A percentile compares a stretch with the other conserved stretches of the same genome.
These are phyloP conservation scores for Acanthiza pusilla DNA, from an alignment of 2,797 vertebrate species.

Conservation along the genomic window DNA sequence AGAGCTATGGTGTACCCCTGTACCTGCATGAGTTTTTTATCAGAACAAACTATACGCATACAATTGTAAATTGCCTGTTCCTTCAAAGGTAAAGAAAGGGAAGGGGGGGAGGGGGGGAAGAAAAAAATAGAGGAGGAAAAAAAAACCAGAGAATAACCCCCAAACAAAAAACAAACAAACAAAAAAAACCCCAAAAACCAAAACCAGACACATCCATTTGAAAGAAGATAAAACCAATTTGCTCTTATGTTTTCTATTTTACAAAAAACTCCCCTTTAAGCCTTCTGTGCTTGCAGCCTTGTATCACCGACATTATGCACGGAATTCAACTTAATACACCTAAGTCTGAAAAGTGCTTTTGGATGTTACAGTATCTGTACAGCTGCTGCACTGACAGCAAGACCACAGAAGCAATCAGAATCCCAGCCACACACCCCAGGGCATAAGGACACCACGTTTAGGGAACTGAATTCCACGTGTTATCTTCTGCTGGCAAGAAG, in stretches of 20 bases:
- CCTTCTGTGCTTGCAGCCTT: not conserved
- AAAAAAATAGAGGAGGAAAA: too few species aligned
- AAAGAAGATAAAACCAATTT: not conserved
- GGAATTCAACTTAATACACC: not conserved
- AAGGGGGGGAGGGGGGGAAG: too few species aligned
- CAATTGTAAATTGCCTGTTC: not conserved
- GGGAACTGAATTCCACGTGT: not conserved
- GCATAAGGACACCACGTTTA: not conserved
- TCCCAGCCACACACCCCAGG: not conserved
- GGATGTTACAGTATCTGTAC: not conserved
- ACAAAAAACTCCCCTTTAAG: not conserved
- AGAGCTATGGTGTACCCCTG: not conserved
- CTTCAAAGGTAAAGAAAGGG: not conserved
- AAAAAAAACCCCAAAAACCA: not conserved
- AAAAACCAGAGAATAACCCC: too few species aligned
- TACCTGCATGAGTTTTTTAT: not conserved
- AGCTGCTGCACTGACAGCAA: not conserved
- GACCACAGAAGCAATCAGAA: not conserved
- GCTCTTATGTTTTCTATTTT: rapidly evolving
- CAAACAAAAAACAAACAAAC: too few species aligned
- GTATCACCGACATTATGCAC: not conserved
- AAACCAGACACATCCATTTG: not conserved
- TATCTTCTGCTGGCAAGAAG: not conserved
- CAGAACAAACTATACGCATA: not conserved
- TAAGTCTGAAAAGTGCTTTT: not conserved